Conservation (phyloP, 2,888 invertebrate genomes). For the Apodemia duryi region DNA sequence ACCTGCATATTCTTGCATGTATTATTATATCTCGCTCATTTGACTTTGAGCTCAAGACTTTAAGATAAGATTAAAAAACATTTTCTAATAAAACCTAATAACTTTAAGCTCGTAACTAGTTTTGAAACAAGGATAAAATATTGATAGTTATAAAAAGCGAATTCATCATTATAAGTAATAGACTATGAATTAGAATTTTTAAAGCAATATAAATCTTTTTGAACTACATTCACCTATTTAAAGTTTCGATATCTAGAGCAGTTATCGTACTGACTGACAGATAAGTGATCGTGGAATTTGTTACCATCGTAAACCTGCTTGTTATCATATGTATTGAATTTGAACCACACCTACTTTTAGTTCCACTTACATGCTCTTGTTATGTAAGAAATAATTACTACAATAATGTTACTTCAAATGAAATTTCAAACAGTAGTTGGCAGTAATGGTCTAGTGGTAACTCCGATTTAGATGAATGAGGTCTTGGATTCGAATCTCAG, state of each 20-base stretch:
- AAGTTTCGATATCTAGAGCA: slow-evolving; percentile 31
- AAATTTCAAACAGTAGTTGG: background rate
- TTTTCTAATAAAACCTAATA: slow-evolving; percentile 13
- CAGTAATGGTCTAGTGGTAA: background rate
- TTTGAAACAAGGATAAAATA: too few species aligned
- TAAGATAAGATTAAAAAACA: slow-evolving; percentile 5
- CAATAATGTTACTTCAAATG: slow-evolving; percentile 3
- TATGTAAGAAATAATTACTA: slow-evolving; percentile 11
- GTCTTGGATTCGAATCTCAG: background rate
- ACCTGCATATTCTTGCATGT: too few species aligned
- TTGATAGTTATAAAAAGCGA: slow-evolving; percentile 20
- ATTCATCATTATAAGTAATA: slow-evolving; percentile 19
- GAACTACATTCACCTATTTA: slow-evolving; percentile 33
- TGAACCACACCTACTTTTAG: slow-evolving; percentile 27
- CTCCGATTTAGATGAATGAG: background rate
- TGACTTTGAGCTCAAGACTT: too few species aligned
- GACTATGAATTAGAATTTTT: slow-evolving; percentile 2
- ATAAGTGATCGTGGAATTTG: slow-evolving; percentile 33
- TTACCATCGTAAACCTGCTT: slow-evolving; percentile 31
- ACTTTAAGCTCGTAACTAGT: slow-evolving; percentile 8
- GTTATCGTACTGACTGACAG: slow-evolving; percentile 29
- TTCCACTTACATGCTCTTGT: slow-evolving; percentile 6
- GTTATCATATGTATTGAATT: slow-evolving; percentile 31
- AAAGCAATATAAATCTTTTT: slow-evolving; percentile 25
- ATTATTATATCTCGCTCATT: too few species aligned